Evolutionary conservation across 1,140 invertebrate genomes (phyloP).

Genomic region (Dolichoris vasculosae): DNA sequence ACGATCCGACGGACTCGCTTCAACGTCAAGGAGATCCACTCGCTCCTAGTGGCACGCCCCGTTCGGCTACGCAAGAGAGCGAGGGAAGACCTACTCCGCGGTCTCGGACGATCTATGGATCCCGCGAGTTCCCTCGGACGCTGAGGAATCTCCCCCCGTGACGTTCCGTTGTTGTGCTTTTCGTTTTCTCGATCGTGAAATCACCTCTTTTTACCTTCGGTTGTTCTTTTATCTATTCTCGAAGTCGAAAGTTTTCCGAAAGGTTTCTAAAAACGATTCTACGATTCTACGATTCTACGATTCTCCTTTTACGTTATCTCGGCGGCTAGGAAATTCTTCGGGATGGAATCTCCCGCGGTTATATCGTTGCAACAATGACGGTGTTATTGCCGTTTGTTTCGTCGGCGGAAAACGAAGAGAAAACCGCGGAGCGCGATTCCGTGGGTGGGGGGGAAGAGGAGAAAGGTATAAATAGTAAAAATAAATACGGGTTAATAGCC

Average conservation of each 20-base stretch:
- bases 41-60: neutral
- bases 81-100: neutral
- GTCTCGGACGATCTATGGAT: neutral
- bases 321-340: too few relatives aligned
- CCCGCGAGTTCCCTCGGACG: neutral
- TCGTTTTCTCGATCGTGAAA: too few relatives aligned
- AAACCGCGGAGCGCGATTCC: neutral
- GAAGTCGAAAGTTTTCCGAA: too few relatives aligned
- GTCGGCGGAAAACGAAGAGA: neutral
- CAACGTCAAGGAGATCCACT: conserved; percentile 9
- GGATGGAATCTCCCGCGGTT: too few relatives aligned
- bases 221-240: too few relatives aligned
- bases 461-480: neutral
- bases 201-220: too few relatives aligned
- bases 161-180: too few relatives aligned
- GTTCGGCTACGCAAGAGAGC: neutral
- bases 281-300: too few relatives aligned
- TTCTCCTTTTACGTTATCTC: too few relatives aligned
- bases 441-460: neutral
- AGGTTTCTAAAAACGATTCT: too few relatives aligned
- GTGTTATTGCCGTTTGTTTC: too few relatives aligned
- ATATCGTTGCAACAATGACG: neutral
- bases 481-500: neutral
- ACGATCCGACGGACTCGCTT: neutral
- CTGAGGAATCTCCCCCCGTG: neutral